A percentile compares a stretch with the other conserved stretches of the same genome.
Evolutionary conservation across 2,888 invertebrate genomes (phyloP).

Genomic region (Lasioglossum pauxillum): DNA sequence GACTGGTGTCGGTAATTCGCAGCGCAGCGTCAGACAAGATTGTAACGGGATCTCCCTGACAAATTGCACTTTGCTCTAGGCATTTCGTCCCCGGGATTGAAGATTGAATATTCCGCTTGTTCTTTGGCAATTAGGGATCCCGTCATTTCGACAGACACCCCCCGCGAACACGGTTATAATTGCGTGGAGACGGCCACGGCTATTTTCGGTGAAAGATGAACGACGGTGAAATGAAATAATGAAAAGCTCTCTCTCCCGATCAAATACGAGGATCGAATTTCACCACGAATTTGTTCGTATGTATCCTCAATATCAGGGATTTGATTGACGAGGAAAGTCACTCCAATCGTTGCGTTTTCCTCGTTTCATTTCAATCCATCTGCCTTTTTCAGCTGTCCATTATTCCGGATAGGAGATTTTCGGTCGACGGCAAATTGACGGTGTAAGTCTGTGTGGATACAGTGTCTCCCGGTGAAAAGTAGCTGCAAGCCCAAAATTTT

Average conservation of each 20-base stretch:
- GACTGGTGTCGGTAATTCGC: not conserved
- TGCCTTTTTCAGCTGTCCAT: slow-evolving; percentile 48
- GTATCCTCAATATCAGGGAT: not conserved
- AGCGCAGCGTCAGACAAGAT: slow-evolving; percentile 34
- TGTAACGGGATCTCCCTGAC: slow-evolving; percentile 31
- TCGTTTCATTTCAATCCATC: slow-evolving; percentile 36
- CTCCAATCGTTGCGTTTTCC: slow-evolving; percentile 33
- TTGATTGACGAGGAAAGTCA: slow-evolving; percentile 39
- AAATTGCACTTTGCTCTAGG: slow-evolving; percentile 33
- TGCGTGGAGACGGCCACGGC: not conserved
- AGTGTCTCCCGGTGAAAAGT: slow-evolving; percentile 22
- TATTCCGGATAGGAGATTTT: slow-evolving; percentile 44
- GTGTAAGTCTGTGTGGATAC: slow-evolving; percentile 25
- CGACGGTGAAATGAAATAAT: no score
- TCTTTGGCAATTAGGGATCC: not conserved
- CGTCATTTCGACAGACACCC: not conserved
- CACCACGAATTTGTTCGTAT: not conserved
- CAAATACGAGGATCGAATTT: not conserved
- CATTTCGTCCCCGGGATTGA: not conserved
- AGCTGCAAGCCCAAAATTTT: slow-evolving; percentile 12
- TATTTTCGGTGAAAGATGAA: not conserved
- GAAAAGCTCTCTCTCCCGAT: not conserved
- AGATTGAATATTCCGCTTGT: slow-evolving; percentile 25
- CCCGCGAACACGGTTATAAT: not conserved
- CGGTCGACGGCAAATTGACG: slow-evolving; percentile 39